Evolutionary conservation across 2,888 invertebrate species (phyloP).

Genomic region (Sphaerophoria taeniata): DNA sequence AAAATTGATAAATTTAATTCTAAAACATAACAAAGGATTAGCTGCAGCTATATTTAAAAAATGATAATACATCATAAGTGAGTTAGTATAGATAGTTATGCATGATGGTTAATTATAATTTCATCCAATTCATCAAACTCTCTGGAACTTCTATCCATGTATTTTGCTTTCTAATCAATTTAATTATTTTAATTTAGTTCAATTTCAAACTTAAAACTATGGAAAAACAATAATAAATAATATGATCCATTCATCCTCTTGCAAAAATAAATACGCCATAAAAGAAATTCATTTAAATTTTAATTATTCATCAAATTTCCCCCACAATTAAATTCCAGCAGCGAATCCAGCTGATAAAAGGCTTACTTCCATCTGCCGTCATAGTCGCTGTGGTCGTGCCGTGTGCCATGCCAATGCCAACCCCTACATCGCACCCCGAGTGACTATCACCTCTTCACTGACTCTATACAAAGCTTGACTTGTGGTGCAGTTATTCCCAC

Average conservation of each 20-base stretch:
- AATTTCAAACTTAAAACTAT: slow-evolving; percentile 4
- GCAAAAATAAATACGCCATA: slow-evolving; percentile 24
- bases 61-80: too few relatives aligned
- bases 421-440: not conserved
- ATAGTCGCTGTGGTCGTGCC: slow-evolving; percentile 11
- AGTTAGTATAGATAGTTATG: too few relatives aligned
- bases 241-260: slow-evolving; percentile 38
- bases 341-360: slow-evolving; percentile 67
- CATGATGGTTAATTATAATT: too few relatives aligned
- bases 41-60: too few relatives aligned
- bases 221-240: slow-evolving; percentile 27
- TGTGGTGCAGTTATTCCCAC: slow-evolving; percentile 55
- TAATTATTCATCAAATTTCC: slow-evolving; percentile 64
- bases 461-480: slow-evolving; percentile 47
- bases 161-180: not conserved
- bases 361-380: slow-evolving; percentile 59
- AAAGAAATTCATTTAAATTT: slow-evolving; percentile 50
- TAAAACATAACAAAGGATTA: too few relatives aligned
- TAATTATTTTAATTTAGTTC: not conserved
- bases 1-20: too few relatives aligned
- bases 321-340: slow-evolving; percentile 65
- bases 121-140: not conserved
- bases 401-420: not conserved
- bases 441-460: not conserved
- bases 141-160: not conserved